These are phyloP conservation scores for Diaprepes abbreviatus DNA, from an alignment of 2,888 invertebrate genomes.

Conservation along the genomic window DNA sequence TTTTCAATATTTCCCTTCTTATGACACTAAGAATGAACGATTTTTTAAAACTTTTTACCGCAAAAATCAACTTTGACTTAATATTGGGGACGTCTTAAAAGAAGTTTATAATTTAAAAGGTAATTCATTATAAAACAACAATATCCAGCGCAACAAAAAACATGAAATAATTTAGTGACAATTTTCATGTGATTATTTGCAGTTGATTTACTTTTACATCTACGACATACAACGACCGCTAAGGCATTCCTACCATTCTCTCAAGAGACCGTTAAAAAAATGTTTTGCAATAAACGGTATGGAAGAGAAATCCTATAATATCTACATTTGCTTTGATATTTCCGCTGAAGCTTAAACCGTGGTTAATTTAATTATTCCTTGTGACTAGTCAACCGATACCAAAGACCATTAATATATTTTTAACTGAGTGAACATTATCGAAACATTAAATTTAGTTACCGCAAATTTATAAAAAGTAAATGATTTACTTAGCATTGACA, in stretches of 20 bases:
- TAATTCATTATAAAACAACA: too few relatives aligned
- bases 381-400: slow-evolving; percentile 27
- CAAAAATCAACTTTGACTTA: too few relatives aligned
- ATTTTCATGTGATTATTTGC: too few relatives aligned
- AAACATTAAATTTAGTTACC: slow-evolving; percentile 28
- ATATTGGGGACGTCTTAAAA: too few relatives aligned
- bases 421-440: slow-evolving; percentile 31
- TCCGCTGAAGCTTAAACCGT: slow-evolving; percentile 20
- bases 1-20: too few relatives aligned
- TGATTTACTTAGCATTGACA: slow-evolving; percentile 18
- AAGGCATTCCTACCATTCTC: slow-evolving; percentile 5
- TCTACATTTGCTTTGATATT: slow-evolving; percentile 19
- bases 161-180: too few relatives aligned
- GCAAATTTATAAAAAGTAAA: slow-evolving; percentile 21
- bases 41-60: too few relatives aligned
- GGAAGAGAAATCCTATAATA: slow-evolving; percentile 9
- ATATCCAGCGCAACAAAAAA: too few relatives aligned
- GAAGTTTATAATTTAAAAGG: too few relatives aligned
- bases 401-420: slow-evolving; percentile 34
- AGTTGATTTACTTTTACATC: background rate
- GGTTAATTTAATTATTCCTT: slow-evolving; percentile 34
- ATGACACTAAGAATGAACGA: too few relatives aligned
- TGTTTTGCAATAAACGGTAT: background rate
- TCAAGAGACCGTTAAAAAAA: background rate
- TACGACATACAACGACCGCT: background rate